Evolutionary conservation across 2,888 invertebrate genomes (phyloP), one percentile per base, ranked within the genome.

Genomic region (Clunio marinus): DNA sequence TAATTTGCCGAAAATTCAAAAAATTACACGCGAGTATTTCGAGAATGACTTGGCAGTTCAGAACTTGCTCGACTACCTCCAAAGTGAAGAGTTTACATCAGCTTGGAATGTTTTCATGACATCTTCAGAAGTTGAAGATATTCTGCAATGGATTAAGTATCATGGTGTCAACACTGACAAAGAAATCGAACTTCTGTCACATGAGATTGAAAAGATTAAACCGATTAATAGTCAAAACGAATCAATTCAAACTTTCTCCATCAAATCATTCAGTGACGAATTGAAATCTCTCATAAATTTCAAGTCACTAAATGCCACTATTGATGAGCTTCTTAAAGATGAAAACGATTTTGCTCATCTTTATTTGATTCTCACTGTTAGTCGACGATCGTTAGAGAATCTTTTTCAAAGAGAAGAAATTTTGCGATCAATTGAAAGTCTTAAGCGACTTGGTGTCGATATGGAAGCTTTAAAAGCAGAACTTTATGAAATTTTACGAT

Each of bases 311-410:
- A 25, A 72, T 5, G 70, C 51, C 2, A 37, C 71, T 7, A 65
- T 72, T 35, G 63, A 71, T 25, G 72, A 73, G 20, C 72, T 73
- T 51, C 45, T 73, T 20, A 69, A 69, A 51, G 72, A 72, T 65
- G 73, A 72, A 51, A 69, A 69, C 1, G 73, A 71, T 32, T 73
- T 75, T 68, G 69, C 72, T 68, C 72, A 69, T 17, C 71, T 75
- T 24, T 73, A 71, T 20, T 71, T 69, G 15, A 71, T 71, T 27
- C 68, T 75, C 20, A 67, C 70, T n/a, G 72, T 73, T 28, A 70
- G 71, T 22, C 69, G 71, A 22, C 67, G 70, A 25, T 60, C 74
- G 27, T 71, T 74, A 22, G 73, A 74, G 35, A 71, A 73, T 62
- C 69, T 74, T 17, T 71, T 73, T 22, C 68, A 65, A 17, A 35